These are phyloP conservation scores for Drosophila athabasca DNA, from an alignment of 1,140 invertebrate genomes.

Conservation along the genomic window DNA sequence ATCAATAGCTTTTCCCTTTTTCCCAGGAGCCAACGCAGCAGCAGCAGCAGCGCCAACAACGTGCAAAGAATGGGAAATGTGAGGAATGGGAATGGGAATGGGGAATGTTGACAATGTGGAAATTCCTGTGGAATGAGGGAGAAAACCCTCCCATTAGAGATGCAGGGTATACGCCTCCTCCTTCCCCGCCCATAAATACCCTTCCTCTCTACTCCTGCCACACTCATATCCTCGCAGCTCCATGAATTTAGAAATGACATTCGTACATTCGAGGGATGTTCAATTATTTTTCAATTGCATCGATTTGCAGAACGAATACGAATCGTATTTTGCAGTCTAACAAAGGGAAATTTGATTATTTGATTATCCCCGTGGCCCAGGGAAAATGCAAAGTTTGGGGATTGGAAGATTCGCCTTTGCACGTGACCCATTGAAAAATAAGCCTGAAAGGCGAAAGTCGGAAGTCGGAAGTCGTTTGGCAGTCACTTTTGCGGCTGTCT, in stretches of 20 bases:
- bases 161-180: slow-evolving; percentile 16
- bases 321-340: background rate
- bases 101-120: slow-evolving; percentile 42
- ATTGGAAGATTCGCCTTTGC: slow-evolving; percentile 16
- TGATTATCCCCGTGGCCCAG: slow-evolving; percentile 26
- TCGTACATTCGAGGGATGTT: slow-evolving; percentile 34
- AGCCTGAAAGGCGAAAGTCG: slow-evolving; percentile 6
- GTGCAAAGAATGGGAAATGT: slow-evolving; percentile 36
- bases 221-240: slow-evolving; percentile 6
- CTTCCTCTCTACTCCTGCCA: background rate
- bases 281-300: slow-evolving; percentile 66
- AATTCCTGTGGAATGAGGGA: slow-evolving; percentile 13
- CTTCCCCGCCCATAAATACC: background rate
- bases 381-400: slow-evolving; percentile 19
- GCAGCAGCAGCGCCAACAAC: background rate
- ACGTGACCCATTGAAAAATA: slow-evolving; percentile 42
- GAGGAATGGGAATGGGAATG: slow-evolving; percentile 15
- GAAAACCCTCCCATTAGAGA: slow-evolving; percentile 30
- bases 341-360: slow-evolving; percentile 39
- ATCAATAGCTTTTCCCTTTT: slow-evolving; percentile 49
- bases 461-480: slow-evolving; percentile 43
- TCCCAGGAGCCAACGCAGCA: background rate
- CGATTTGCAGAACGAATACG: slow-evolving; percentile 27
- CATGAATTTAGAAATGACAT: slow-evolving; percentile 49
- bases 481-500: slow-evolving; percentile 31